Conservation (phyloP, 2,888 invertebrate species). For the Xestia c-nigrum region DNA sequence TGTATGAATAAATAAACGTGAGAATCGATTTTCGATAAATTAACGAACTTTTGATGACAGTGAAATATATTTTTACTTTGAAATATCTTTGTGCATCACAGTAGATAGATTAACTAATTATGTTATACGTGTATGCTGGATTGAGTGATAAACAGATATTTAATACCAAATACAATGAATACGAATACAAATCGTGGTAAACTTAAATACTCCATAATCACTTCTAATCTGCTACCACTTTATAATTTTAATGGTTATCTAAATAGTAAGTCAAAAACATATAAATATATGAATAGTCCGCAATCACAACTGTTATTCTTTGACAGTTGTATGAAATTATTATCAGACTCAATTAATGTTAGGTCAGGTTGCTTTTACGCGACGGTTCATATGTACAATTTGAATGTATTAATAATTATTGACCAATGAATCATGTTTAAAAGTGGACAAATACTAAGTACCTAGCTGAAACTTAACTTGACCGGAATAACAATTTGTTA, state of each 20-base stretch:
- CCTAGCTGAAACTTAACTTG: neutral
- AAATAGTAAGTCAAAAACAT: neutral
- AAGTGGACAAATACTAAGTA: neutral
- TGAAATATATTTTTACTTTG: neutral
- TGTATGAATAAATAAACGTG: conserved; percentile 61
- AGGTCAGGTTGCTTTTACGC: neutral
- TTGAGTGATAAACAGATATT: neutral
- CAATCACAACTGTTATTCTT: neutral
- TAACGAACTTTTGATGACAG: conserved; percentile 34
- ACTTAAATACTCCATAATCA: neutral
- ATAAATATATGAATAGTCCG: neutral
- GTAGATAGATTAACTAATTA: neutral
- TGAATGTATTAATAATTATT: neutral
- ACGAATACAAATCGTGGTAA: neutral
- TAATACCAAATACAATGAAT: neutral
- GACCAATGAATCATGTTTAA: neutral
- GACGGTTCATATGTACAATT: too few relatives aligned
- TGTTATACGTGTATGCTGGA: neutral
- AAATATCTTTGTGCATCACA: neutral
- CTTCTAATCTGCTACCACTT: neutral
- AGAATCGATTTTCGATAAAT: conserved; percentile 56
- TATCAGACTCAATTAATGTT: neutral
- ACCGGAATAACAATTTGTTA: neutral
- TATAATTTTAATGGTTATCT: neutral
- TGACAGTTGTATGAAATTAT: neutral